phyloP scores from a whole-genome alignment of 2,888 invertebrate species.

The Morinoia aosen region DNA sequence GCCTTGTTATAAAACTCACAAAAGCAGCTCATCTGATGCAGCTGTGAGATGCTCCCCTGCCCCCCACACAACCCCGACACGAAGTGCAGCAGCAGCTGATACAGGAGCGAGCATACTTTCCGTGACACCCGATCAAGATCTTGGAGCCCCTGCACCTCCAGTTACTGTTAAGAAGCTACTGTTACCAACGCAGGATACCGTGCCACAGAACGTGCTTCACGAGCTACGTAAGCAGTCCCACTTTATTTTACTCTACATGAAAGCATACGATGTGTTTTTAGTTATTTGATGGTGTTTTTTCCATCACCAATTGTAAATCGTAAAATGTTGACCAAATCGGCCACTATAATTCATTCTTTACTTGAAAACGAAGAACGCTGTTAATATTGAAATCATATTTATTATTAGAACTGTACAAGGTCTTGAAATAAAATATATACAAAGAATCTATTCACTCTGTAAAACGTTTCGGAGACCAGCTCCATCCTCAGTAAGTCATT shows the following conservation, averaged over 20 bases:
- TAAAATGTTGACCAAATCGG: too few relatives aligned
- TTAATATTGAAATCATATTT: too few relatives aligned
- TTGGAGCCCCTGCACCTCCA: background rate
- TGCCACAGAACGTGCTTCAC: background rate
- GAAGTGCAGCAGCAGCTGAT: background rate
- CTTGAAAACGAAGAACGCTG: too few relatives aligned
- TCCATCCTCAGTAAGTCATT: too few relatives aligned
- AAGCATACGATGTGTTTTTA: background rate
- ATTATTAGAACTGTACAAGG: too few relatives aligned
- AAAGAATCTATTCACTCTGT: too few relatives aligned
- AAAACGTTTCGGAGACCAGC: too few relatives aligned
- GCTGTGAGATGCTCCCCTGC: background rate
- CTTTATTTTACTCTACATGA: background rate
- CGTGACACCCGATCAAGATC: background rate
- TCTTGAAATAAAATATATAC: too few relatives aligned
- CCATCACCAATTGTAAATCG: too few relatives aligned
- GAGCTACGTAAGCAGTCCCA: conserved; percentile 4
- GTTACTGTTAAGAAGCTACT: background rate
- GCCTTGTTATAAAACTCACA: conserved; percentile 35
- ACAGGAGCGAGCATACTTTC: background rate
- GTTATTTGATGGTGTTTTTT: too few relatives aligned
- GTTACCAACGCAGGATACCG: conserved; percentile 22
- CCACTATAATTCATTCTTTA: too few relatives aligned
- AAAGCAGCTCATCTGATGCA: background rate
- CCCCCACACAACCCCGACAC: background rate